phyloP scores from a whole-genome alignment of 2,113 vertebrate genomes.

The Clarias gariepinus region DNA sequence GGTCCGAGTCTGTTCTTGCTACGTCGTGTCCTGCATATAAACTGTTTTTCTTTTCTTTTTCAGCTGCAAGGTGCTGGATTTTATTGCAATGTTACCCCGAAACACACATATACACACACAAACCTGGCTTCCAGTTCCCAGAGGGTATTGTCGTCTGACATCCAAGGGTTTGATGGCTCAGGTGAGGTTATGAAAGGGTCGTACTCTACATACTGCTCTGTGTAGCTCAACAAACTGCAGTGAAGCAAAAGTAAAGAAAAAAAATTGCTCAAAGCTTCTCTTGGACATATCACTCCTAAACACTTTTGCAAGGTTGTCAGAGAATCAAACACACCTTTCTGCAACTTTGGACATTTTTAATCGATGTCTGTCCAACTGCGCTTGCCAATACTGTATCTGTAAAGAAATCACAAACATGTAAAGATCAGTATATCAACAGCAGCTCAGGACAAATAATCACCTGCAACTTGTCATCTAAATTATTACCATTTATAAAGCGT shows the following conservation, averaged over 20 bases:
- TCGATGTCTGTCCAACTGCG: conserved; percentile 94
- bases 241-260: not conserved
- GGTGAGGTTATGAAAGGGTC: conserved; percentile 90
- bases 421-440: not conserved
- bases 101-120: conserved; percentile 30
- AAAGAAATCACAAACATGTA: conserved; percentile 57
- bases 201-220: conserved; percentile 95
- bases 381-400: conserved; percentile 96
- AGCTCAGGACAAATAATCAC: not conserved
- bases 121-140: conserved; percentile 96
- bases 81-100: not conserved
- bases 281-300: not conserved
- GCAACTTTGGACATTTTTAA: conserved; percentile 99
- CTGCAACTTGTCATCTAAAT: not conserved
- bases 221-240: conserved; percentile 87
- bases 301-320: too few species aligned
- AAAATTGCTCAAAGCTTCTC: not conserved
- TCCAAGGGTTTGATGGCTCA: conserved; percentile 94
- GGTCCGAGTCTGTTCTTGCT: not conserved
- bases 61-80: not conserved
- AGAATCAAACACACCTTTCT: conserved; percentile 81
- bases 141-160: conserved; percentile 88
- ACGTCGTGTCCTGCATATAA: not conserved
- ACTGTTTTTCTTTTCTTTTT: not conserved
- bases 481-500: not conserved